Percentiles rank a stretch among this genome's conserved stretches.
Conservation (phyloP, 2,797 vertebrate genomes). For the Gymnodraco acuticeps region DNA sequence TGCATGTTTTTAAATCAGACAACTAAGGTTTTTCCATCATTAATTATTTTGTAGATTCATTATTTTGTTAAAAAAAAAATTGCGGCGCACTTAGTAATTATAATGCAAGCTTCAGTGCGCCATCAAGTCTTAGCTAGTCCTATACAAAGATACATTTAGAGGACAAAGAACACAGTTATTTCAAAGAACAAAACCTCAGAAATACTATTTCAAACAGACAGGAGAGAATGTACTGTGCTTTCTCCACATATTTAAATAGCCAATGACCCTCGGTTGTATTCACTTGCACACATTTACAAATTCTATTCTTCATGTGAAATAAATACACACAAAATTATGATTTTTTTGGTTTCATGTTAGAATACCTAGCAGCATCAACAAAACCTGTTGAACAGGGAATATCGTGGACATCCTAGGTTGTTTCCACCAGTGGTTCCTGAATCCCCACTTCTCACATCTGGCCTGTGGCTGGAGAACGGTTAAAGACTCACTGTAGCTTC, state of each 20-base stretch:
- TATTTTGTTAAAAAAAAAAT: conserved; percentile 61
- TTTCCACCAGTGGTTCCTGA: conserved; percentile 45
- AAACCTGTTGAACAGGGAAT: conserved; percentile 41
- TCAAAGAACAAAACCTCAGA: conserved; percentile 26
- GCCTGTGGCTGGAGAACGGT: conserved; percentile 54
- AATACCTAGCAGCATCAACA: conserved; percentile 58
- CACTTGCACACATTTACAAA: not conserved
- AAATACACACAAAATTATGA: conserved; percentile 42
- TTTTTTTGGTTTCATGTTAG: conserved; percentile 48
- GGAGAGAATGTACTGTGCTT: not conserved
- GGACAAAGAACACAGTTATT: conserved; percentile 33
- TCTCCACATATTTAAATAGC: conserved; percentile 27
- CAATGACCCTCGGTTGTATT: conserved; percentile 9
- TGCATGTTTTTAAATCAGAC: conserved; percentile 81
- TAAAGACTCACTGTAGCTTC: conserved; percentile 49
- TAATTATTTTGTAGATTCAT: conserved; percentile 85
- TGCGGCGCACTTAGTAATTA: conserved; percentile 66
- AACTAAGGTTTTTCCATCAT: conserved; percentile 73
- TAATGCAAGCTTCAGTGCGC: conserved; percentile 48
- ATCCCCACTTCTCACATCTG: conserved; percentile 53
- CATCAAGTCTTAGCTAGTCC: conserved; percentile 32
- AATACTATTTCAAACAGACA: conserved; percentile 1
- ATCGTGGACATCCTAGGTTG: conserved; percentile 44
- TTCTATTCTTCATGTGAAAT: conserved; percentile 26
- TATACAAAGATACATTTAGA: conserved; percentile 34